Conservation (phyloP, 1,140 invertebrate genomes). For the Drosophila triauraria region DNA sequence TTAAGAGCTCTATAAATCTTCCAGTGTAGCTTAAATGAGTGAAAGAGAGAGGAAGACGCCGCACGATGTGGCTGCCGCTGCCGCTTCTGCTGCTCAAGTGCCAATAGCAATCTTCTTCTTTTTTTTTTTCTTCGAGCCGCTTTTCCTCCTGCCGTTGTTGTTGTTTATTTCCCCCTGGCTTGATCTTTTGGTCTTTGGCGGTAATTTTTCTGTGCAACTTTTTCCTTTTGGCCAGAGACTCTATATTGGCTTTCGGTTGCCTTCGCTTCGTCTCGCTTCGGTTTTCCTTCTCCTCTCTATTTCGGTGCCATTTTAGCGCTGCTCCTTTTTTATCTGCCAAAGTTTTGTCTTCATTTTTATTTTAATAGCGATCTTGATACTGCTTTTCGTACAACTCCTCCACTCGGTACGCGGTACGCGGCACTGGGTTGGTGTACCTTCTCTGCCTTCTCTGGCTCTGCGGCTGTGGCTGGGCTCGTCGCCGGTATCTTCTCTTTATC, state of each 20-base stretch:
- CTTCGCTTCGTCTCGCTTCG: constrained; percentile 29
- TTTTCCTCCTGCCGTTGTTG: constrained; percentile 59
- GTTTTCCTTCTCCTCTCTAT: constrained; percentile 63
- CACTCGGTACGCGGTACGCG: not conserved
- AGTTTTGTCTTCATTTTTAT: constrained; percentile 84
- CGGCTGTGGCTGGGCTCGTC: not conserved
- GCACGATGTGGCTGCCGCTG: constrained; percentile 64
- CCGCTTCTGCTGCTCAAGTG: constrained; percentile 63
- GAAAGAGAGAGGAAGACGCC: constrained; percentile 52
- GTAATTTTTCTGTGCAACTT: constrained; percentile 77
- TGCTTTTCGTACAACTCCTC: constrained; percentile 10
- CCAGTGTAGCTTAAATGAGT: constrained; percentile 43
- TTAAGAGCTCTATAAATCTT: no score
- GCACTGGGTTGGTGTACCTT: not conserved
- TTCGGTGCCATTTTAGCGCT: constrained; percentile 48
- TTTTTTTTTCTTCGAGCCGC: constrained; percentile 29
- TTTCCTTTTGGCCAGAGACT: constrained; percentile 61
- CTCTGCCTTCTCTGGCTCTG: not conserved
- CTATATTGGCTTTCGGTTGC: constrained; percentile 66
- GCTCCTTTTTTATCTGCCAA: constrained; percentile 64
- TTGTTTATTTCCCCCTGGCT: constrained; percentile 79
- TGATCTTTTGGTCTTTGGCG: constrained; percentile 83
- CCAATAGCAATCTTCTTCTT: constrained; percentile 77
- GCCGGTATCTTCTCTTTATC: constrained; percentile 60
- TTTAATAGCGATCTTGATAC: constrained; percentile 77